Evolutionary conservation across 37 sponge, comb jelly and placozoan genomes (phyloP).

Genomic region (Haliclona indistincta): DNA sequence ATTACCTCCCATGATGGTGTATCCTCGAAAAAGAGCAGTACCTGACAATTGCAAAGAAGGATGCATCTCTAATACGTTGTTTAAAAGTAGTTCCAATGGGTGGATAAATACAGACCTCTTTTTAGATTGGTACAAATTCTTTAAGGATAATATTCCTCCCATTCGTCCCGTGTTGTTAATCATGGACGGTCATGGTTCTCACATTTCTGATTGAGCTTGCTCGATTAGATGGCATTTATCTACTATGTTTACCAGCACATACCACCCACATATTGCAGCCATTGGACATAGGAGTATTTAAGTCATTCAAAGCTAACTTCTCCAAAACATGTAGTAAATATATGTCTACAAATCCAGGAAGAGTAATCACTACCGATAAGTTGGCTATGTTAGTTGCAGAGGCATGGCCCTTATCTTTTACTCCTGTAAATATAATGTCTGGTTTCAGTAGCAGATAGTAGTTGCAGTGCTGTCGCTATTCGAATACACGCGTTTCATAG

Average conservation of each 20-base stretch:
- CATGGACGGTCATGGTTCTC: conserved; percentile 53
- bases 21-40: conserved; percentile 30
- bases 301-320: conserved; percentile 39
- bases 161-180: conserved; percentile 30
- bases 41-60: conserved; percentile 18
- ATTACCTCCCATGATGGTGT: conserved; percentile 46
- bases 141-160: conserved; percentile 19
- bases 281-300: conserved; percentile 51
- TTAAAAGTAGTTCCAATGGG: conserved; percentile 13
- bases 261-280: conserved; percentile 60
- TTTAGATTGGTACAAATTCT: conserved; percentile 48
- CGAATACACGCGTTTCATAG: too few relatives aligned
- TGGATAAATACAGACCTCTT: conserved; percentile 36
- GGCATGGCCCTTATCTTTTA: conserved; percentile 33
- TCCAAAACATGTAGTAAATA: conserved; percentile 41
- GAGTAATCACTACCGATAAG: conserved; percentile 32
- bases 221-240: conserved; percentile 31
- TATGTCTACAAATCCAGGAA: conserved; percentile 31
- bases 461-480: too few relatives aligned
- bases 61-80: conserved; percentile 26
- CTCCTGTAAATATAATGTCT: conserved; percentile 36
- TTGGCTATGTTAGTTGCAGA: conserved; percentile 39
- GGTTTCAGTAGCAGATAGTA: too few relatives aligned
- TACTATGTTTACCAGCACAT: conserved; percentile 54
- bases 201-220: conserved; percentile 48